A percentile compares a stretch with the other conserved stretches of the same genome.
Conservation (phyloP, 2,888 invertebrate genomes). For the Eristalis pertinax region DNA sequence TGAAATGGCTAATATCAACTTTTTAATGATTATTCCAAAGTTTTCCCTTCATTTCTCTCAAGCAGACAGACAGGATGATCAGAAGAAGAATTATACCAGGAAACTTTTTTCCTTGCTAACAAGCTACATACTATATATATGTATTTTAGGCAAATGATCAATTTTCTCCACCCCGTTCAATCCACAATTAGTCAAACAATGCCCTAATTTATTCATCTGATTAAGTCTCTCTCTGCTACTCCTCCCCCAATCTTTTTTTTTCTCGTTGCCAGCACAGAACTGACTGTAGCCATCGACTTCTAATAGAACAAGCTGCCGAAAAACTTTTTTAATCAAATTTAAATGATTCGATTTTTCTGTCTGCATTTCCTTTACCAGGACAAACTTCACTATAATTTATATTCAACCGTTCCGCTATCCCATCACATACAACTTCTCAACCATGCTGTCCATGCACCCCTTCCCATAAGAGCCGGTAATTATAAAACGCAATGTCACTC, state of each 20-base stretch:
- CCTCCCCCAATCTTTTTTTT: too few relatives aligned
- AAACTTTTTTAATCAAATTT: constrained; percentile 70
- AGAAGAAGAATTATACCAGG: constrained; percentile 17
- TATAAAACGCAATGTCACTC: constrained; percentile 29
- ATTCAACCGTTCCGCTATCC: constrained; percentile 16
- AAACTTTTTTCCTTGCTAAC: constrained; percentile 38
- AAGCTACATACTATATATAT: constrained; percentile 47
- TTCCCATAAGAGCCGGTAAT: constrained; percentile 20
- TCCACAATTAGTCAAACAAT: constrained; percentile 3
- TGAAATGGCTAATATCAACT: constrained; percentile 36
- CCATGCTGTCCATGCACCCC: neutral
- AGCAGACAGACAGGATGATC: neutral
- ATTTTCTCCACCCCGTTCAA: constrained; percentile 26
- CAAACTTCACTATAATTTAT: constrained; percentile 37
- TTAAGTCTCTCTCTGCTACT: constrained; percentile 37
- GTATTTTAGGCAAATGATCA: constrained; percentile 23
- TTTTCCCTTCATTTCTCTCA: constrained; percentile 4
- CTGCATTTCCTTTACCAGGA: constrained; percentile 15
- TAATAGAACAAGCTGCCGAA: neutral
- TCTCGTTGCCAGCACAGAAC: constrained; percentile 36
- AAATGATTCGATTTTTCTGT: constrained; percentile 64
- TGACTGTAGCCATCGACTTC: constrained; percentile 2
- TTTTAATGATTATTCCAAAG: constrained; percentile 51
- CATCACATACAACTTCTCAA: neutral
- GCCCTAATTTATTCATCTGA: constrained; percentile 64